These are phyloP conservation scores for Hyposmocoma kahamanoa DNA, from an alignment of 1,140 invertebrate species.

Conservation along the genomic window DNA sequence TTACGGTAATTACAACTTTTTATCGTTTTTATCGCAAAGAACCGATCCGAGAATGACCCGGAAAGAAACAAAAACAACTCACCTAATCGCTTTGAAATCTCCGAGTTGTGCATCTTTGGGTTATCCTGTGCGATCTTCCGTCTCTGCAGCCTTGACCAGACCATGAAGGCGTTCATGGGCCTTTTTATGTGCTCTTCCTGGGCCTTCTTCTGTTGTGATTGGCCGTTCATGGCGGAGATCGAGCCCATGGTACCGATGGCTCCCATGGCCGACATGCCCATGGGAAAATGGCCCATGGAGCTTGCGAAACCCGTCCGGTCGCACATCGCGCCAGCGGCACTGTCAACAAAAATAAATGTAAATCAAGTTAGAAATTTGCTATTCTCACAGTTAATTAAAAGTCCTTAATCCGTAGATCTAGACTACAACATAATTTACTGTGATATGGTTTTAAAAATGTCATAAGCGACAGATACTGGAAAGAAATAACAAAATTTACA, in stretches of 20 bases:
- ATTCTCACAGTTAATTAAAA: too few relatives aligned
- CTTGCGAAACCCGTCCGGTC: constrained; percentile 56
- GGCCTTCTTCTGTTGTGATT: constrained; percentile 76
- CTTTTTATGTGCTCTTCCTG: constrained; percentile 85
- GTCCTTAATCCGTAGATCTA: too few relatives aligned
- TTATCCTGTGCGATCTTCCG: constrained; percentile 97
- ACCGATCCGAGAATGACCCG: too few relatives aligned
- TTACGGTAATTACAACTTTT: too few relatives aligned
- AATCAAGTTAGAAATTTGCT: too few relatives aligned
- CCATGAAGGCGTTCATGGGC: constrained; percentile 94
- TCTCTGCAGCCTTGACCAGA: constrained; percentile 89
- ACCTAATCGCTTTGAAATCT: constrained; percentile 96
- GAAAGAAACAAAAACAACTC: too few relatives aligned
- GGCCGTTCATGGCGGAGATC: constrained; percentile 54
- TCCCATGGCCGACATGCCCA: constrained; percentile 66
- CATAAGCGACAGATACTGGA: too few relatives aligned
- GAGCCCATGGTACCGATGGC: constrained; percentile 61
- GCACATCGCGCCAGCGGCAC: constrained; percentile 73
- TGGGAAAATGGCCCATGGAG: constrained; percentile 60
- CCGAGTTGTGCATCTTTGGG: constrained; percentile 99
- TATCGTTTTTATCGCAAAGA: too few relatives aligned
- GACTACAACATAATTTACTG: too few relatives aligned
- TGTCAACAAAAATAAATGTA: constrained; percentile 26
- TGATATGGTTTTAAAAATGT: too few relatives aligned
- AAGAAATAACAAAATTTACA: too few relatives aligned